Conservation (phyloP, 2,888 invertebrate species). For the Lymantria monacha region DNA sequence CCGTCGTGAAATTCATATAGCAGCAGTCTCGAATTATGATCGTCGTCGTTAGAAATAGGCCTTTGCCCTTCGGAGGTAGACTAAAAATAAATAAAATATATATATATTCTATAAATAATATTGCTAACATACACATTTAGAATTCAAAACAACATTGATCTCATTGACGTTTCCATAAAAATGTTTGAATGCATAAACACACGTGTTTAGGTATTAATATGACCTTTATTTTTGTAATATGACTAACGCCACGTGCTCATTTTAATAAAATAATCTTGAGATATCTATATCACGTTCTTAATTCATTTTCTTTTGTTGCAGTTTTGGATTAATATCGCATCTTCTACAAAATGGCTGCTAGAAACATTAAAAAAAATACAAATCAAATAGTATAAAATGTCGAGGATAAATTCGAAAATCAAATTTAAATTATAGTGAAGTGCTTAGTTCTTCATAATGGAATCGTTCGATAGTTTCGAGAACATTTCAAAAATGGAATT, state of each 20-base stretch:
- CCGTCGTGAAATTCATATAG: no score
- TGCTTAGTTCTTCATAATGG: slow-evolving; percentile 44
- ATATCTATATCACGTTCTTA: slow-evolving; percentile 26
- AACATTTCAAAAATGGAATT: slow-evolving; percentile 51
- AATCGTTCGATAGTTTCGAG: slow-evolving; percentile 35
- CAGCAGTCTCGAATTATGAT: no score
- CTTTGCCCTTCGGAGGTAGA: no score
- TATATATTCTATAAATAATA: no score
- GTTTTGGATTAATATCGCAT: slow-evolving; percentile 26
- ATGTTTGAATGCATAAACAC: slow-evolving; percentile 7
- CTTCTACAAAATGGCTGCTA: slow-evolving; percentile 17
- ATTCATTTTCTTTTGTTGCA: slow-evolving; percentile 51
- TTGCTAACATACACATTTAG: not conserved
- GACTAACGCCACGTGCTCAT: slow-evolving; percentile 36
- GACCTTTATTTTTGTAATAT: slow-evolving; percentile 27
- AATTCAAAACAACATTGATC: not conserved
- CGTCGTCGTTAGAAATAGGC: no score
- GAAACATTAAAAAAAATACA: slow-evolving; percentile 10
- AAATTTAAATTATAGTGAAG: slow-evolving; percentile 36
- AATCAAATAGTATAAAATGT: slow-evolving; percentile 42
- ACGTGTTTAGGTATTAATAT: not conserved
- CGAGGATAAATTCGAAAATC: slow-evolving; percentile 45
- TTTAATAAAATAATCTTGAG: slow-evolving; percentile 16
- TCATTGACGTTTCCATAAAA: slow-evolving; percentile 38
- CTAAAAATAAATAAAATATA: no score